A percentile compares a stretch with the other conserved stretches of the same genome.
These are phyloP conservation scores for Drosophila punjabiensis DNA, from an alignment of 1,140 invertebrate genomes.

Conservation along the genomic window DNA sequence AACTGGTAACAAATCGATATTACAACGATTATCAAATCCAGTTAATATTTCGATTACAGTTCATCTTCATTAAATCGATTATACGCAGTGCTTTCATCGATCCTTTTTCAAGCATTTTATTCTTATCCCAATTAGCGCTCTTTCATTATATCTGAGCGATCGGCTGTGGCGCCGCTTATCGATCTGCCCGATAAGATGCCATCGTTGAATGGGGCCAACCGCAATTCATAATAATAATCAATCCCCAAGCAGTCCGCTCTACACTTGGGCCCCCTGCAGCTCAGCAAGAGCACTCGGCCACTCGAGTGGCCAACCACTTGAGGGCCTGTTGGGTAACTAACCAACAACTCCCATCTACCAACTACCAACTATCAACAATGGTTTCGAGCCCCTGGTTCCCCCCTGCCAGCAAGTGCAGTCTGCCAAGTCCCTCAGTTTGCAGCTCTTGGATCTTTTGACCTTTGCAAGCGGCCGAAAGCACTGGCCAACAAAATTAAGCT, in stretches of 20 bases:
- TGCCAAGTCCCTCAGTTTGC: constrained; percentile 5
- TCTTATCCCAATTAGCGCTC: constrained; percentile 3
- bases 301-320: constrained; percentile 33
- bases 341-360: neutral
- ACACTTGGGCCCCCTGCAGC: neutral
- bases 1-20: neutral
- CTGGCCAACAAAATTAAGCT: neutral
- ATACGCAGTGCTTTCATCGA: neutral
- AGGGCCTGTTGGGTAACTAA: constrained; percentile 33
- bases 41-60: no score
- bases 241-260: neutral
- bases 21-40: neutral
- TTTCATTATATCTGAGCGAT: constrained; percentile 13
- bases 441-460: constrained; percentile 59
- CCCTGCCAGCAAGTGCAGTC: constrained; percentile 49
- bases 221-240: constrained; percentile 31
- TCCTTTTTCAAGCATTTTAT: neutral
- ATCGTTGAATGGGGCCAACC: constrained; percentile 20
- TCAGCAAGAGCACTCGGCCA: neutral
- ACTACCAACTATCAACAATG: neutral
- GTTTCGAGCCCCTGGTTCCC: neutral
- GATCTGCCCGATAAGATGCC: constrained; percentile 38
- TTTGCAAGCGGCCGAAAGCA: constrained; percentile 54
- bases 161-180: constrained; percentile 27
- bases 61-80: neutral